A percentile compares a stretch with the other conserved stretches of the same genome.
phyloP scores from a whole-genome alignment of 2,113 vertebrate species.

The Indicator maculatus region DNA sequence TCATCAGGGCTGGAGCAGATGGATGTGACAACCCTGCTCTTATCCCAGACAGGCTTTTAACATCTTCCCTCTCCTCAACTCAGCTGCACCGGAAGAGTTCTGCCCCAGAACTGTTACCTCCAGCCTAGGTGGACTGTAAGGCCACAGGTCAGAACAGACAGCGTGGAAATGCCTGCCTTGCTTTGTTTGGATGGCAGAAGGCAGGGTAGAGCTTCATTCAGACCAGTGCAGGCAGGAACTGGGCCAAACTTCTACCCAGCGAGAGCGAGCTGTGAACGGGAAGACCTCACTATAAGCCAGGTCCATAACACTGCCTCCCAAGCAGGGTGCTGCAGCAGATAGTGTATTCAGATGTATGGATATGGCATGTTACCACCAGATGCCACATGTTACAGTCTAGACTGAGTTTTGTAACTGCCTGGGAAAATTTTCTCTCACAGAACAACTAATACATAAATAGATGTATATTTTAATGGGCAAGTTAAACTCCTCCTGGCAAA shows the following conservation, averaged over 20 bases:
- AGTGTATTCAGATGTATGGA: conserved; percentile 52
- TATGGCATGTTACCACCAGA: conserved; percentile 61
- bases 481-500: conserved; percentile 69
- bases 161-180: neutral
- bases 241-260: neutral
- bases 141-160: neutral
- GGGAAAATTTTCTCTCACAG: conserved; percentile 67
- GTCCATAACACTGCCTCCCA: neutral
- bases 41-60: conserved; percentile 79
- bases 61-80: conserved; percentile 68
- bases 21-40: conserved; percentile 69
- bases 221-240: neutral
- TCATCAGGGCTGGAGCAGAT: conserved; percentile 73
- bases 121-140: neutral
- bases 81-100: conserved; percentile 5
- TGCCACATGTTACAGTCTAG: conserved; percentile 61
- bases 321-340: conserved; percentile 5
- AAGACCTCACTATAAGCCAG: neutral
- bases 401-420: conserved; percentile 68
- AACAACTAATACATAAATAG: conserved; percentile 68
- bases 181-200: neutral
- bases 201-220: neutral
- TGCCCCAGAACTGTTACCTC: neutral
- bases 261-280: neutral
- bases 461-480: conserved; percentile 69